A percentile compares a stretch with the other conserved stretches of the same genome.
Evolutionary conservation across 2,797 vertebrate genomes (phyloP).

Genomic region (Valencia hispanica): DNA sequence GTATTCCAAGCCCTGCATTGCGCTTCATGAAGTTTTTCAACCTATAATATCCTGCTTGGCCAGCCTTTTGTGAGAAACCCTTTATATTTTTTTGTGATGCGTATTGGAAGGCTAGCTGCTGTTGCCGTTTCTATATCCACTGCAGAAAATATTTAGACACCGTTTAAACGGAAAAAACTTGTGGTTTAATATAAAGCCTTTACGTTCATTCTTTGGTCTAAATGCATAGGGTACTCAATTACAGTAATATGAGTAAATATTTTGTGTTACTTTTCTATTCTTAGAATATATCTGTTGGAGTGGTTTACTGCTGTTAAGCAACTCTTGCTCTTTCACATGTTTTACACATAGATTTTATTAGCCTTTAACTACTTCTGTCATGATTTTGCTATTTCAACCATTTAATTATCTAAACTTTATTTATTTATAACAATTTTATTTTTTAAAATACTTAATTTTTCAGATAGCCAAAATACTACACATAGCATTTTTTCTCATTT

Average conservation of each 20-base stretch:
- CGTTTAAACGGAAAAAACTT: neutral
- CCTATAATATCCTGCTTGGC: too few relatives aligned
- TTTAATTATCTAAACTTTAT: neutral
- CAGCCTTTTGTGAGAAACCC: too few relatives aligned
- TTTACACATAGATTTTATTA: neutral
- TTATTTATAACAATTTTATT: too few relatives aligned
- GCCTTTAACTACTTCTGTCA: neutral
- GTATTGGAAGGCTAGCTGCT: too few relatives aligned
- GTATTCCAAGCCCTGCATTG: too few relatives aligned
- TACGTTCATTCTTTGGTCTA: neutral
- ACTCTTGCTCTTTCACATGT: neutral
- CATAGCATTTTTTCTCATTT: too few relatives aligned
- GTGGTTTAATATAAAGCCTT: neutral
- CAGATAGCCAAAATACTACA: neutral
- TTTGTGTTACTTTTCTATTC: too few relatives aligned
- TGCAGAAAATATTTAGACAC: neutral
- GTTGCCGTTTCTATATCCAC: neutral
- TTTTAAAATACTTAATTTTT: neutral
- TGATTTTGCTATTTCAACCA: too few relatives aligned
- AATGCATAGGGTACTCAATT: neutral
- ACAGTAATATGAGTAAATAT: neutral
- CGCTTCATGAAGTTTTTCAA: too few relatives aligned
- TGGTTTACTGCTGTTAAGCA: neutral
- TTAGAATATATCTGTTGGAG: neutral
- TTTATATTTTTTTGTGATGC: too few relatives aligned